Conservation (phyloP, 2,888 invertebrate species). For the Tetanocera ferruginea region DNA sequence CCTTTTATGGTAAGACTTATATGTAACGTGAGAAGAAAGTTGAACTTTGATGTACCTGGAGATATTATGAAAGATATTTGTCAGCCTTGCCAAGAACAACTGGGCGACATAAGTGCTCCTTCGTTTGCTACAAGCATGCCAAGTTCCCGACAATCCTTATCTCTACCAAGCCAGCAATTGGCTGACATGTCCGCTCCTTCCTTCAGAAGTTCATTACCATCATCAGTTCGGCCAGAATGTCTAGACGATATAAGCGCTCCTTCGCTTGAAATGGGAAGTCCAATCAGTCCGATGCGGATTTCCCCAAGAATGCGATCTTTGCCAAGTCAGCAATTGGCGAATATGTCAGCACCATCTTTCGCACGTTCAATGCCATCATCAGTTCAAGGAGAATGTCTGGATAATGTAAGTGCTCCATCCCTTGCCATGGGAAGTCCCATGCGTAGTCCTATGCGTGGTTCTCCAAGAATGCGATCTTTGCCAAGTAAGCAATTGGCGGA, state of each 20-base stretch:
- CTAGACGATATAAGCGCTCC: constrained; percentile 36
- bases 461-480: too few species aligned
- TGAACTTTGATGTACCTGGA: constrained; percentile 20
- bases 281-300: too few species aligned
- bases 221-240: constrained; percentile 33
- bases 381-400: too few species aligned
- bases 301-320: background rate
- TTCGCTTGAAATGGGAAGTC: background rate
- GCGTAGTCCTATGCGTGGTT: too few species aligned
- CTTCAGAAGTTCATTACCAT: background rate
- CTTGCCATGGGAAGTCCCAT: too few species aligned
- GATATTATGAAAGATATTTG: constrained; percentile 31
- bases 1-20: background rate
- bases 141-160: background rate
- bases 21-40: background rate
- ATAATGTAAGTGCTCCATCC: too few species aligned
- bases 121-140: background rate
- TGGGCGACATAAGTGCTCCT: constrained; percentile 30
- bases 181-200: constrained; percentile 6
- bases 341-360: too few species aligned
- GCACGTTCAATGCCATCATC: too few species aligned
- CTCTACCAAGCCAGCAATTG: background rate
- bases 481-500: background rate
- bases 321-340: too few species aligned
- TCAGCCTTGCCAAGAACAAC: background rate